phyloP scores from a whole-genome alignment of 2,888 invertebrate genomes.

The Pachydiplax longipennis region DNA sequence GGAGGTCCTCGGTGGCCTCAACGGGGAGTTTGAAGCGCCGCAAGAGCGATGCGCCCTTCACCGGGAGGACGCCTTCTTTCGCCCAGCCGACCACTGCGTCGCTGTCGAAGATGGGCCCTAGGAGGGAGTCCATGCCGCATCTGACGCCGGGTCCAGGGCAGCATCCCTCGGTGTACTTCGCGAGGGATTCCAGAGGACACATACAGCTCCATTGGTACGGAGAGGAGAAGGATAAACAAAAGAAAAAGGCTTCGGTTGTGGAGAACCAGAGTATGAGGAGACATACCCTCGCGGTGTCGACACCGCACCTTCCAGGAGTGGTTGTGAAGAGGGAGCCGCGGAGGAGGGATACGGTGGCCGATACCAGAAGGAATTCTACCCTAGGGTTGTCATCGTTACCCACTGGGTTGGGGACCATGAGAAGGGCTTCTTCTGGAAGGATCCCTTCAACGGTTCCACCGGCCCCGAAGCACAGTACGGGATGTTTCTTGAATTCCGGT shows the following conservation, averaged over 20 bases:
- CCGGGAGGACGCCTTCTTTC: neutral
- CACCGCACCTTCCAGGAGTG: constrained; percentile 20
- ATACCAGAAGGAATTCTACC: neutral
- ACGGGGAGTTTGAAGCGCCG: neutral
- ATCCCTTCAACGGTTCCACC: constrained; percentile 47
- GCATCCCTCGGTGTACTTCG: constrained; percentile 55
- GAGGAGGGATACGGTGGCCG: constrained; percentile 15
- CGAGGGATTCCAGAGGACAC: neutral
- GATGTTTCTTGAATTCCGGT: constrained; percentile 51
- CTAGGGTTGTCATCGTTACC: neutral
- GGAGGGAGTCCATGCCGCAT: constrained; percentile 53
- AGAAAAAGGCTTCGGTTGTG: neutral
- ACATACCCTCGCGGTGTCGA: constrained; percentile 5
- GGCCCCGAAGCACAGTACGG: constrained; percentile 56
- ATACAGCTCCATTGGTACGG: neutral
- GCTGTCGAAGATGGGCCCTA: constrained; percentile 27
- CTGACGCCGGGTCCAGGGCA: constrained; percentile 62
- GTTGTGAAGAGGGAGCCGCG: constrained; percentile 5
- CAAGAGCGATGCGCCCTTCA: neutral
- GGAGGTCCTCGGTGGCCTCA: constrained; percentile 32
- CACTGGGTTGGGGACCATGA: neutral
- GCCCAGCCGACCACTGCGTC: constrained; percentile 30
- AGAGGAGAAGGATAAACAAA: neutral
- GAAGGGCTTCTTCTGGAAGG: neutral
- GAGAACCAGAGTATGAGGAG: neutral